Evolutionary conservation across 2,797 vertebrate genomes (phyloP).

Genomic region (Chiloscyllium punctatum): DNA sequence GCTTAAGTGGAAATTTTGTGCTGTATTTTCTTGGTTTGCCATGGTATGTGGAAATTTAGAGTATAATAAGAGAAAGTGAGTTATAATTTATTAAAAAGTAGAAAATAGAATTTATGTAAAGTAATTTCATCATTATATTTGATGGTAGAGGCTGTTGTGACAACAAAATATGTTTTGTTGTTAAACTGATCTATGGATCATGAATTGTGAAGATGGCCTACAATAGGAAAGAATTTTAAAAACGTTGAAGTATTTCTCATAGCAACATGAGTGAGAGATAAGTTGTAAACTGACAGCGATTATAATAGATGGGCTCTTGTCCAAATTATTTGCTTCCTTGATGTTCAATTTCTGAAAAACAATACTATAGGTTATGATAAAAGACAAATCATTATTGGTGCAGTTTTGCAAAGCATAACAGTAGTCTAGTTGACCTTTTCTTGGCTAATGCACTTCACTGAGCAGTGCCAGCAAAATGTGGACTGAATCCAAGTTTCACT

Average conservation of each 20-base stretch:
- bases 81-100: not conserved
- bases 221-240: not conserved
- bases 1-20: not conserved
- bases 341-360: not conserved
- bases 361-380: not conserved
- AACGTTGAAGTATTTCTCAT: not conserved
- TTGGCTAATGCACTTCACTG: not conserved
- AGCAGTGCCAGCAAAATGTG: not conserved
- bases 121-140: not conserved
- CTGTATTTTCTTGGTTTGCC: not conserved
- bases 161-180: not conserved
- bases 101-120: not conserved
- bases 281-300: not conserved
- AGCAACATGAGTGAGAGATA: not conserved
- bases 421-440: not conserved
- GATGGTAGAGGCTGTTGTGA: not conserved
- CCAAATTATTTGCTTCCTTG: not conserved
- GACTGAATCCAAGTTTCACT: constrained; percentile 5
- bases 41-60: not conserved
- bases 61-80: not conserved
- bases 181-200: not conserved
- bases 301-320: not conserved
- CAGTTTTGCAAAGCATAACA: not conserved
- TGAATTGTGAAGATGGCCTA: not conserved
- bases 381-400: constrained; percentile 7